These are phyloP conservation scores for Caenorhabditis brenneri DNA, from an alignment of 1,140 invertebrate genomes.

Conservation along the genomic window DNA sequence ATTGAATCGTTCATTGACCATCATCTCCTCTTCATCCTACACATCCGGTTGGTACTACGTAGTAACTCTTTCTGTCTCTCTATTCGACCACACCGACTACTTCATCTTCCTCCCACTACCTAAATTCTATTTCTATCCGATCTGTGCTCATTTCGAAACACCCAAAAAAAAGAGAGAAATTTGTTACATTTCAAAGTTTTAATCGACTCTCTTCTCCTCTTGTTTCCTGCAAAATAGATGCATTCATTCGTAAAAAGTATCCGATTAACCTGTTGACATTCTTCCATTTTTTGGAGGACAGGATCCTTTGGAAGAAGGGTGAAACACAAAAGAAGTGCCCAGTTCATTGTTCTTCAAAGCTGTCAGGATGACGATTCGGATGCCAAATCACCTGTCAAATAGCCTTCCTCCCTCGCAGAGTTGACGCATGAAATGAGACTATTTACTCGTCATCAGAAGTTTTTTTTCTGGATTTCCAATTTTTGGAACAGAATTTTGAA, in stretches of 20 bases:
- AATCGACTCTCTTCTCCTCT: background rate
- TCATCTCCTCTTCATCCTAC: background rate
- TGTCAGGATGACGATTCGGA: background rate
- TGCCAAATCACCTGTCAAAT: constrained; percentile 11
- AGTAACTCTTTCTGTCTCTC: background rate
- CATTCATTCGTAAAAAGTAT: constrained; percentile 2
- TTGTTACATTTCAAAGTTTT: constrained; percentile 16
- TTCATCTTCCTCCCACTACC: background rate
- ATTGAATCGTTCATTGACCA: constrained; percentile 33
- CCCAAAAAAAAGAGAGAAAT: background rate
- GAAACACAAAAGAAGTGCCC: background rate
- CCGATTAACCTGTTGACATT: background rate
- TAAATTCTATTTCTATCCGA: background rate
- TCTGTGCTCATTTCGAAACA: constrained; percentile 18
- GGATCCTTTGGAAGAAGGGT: too few species aligned
- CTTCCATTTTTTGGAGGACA: too few species aligned
- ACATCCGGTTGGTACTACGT: constrained; percentile 27
- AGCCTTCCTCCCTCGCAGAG: background rate
- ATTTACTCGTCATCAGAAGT: background rate
- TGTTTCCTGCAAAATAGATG: background rate
- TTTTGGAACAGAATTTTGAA: too few species aligned
- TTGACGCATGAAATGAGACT: background rate
- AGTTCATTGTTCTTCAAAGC: background rate
- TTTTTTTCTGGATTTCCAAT: too few species aligned
- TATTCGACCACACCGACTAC: background rate